These are phyloP conservation scores for Cottus gobio DNA, from an alignment of 2,113 vertebrate genomes.

Conservation along the genomic window DNA sequence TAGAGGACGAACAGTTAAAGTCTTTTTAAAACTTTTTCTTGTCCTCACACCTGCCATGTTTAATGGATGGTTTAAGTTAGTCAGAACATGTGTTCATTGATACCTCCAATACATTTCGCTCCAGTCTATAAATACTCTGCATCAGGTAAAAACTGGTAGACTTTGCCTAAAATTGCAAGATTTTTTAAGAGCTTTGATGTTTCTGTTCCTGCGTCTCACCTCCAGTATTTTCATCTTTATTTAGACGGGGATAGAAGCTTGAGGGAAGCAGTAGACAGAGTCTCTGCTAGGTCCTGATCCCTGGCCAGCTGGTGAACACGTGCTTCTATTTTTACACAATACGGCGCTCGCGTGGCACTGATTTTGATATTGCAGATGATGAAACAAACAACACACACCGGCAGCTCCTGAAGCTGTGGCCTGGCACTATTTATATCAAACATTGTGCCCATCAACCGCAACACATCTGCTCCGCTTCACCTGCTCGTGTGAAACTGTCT, in stretches of 20 bases:
- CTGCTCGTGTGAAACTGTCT: constrained; percentile 32
- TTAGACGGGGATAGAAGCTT: constrained; percentile 46
- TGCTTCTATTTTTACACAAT: constrained; percentile 62
- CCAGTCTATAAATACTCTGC: neutral
- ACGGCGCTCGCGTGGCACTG: constrained; percentile 42
- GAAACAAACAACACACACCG: constrained; percentile 32
- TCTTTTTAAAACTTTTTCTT: neutral
- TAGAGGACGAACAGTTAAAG: constrained; percentile 40
- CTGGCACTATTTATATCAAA: constrained; percentile 45
- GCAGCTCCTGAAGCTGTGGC: constrained; percentile 38
- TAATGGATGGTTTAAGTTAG: neutral
- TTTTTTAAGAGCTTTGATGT: constrained; percentile 38
- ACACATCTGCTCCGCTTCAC: constrained; percentile 32
- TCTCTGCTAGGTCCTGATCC: constrained; percentile 52
- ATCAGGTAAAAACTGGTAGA: neutral
- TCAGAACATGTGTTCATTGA: neutral
- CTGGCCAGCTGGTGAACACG: constrained; percentile 47
- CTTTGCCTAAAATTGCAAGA: neutral
- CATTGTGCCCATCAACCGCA: constrained; percentile 18
- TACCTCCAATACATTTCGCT: neutral
- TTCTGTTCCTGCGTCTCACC: constrained; percentile 17
- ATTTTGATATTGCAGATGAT: constrained; percentile 44
- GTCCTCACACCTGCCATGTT: neutral
- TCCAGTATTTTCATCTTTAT: constrained; percentile 48
- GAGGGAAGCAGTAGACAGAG: constrained; percentile 10